Evolutionary conservation across 37 sponge, comb jelly and placozoan species (phyloP).

Genomic region (Cliona cf. orientalis): DNA sequence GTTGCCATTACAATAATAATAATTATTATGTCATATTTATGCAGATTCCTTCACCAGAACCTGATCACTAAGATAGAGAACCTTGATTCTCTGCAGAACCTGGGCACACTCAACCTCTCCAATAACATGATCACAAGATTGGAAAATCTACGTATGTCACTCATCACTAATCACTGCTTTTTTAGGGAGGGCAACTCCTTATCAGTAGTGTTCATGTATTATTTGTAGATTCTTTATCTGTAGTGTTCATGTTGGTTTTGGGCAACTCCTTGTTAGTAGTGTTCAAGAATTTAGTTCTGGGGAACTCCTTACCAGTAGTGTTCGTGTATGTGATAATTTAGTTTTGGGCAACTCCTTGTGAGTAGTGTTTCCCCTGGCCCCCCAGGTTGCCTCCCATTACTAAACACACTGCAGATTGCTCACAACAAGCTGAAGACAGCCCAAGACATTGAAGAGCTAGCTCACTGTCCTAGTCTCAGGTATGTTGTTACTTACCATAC

Average conservation of each 20-base stretch:
- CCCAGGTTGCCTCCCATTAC: slow-evolving; percentile 78
- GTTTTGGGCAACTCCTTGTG: slow-evolving; percentile 5
- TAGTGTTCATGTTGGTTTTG: neutral
- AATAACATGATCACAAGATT: slow-evolving; percentile 83
- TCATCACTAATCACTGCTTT: neutral
- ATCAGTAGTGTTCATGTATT: neutral
- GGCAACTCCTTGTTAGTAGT: neutral
- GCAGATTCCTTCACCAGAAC: slow-evolving; percentile 93
- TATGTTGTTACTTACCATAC: slow-evolving; percentile 7
- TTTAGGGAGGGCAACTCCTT: neutral
- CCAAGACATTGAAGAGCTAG: slow-evolving; percentile 76
- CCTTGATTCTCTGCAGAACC: slow-evolving; percentile 77
- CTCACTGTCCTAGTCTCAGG: slow-evolving; percentile 79
- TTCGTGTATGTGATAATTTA: no score
- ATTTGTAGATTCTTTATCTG: neutral
- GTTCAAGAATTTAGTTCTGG: no score
- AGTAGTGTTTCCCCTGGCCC: no score
- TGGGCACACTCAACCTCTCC: slow-evolving; percentile 93
- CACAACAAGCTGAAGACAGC: slow-evolving; percentile 89
- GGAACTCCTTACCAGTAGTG: no score
- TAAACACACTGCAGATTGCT: slow-evolving; percentile 81
- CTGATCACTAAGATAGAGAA: slow-evolving; percentile 87
- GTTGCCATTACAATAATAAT: neutral
- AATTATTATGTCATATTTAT: no score
- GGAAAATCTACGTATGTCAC: slow-evolving; percentile 77